Evolutionary conservation across 92 coral and sea anemone species (phyloP), one percentile per base, ranked within the genome.

Genomic region (Actinostola sp.): DNA sequence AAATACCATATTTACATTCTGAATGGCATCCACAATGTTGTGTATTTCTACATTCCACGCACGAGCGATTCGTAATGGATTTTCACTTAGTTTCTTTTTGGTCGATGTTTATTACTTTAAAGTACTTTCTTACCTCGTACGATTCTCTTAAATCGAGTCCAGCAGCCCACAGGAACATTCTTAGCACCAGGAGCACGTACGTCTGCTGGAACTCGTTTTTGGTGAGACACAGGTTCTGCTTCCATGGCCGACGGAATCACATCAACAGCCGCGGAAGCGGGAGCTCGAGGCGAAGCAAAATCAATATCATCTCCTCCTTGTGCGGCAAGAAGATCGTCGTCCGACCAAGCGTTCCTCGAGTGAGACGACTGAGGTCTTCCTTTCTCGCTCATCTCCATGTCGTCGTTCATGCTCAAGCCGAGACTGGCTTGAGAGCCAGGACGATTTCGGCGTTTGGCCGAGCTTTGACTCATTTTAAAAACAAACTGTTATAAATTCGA

Each of bases 81-180:
- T 57, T 57, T 27, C 27, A 17, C 8, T 46, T 46, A 46, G 53
- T 64, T 5, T 28, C 23, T 68, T 32, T n/a, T 28, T 14, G 32
- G 1, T 66, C n/a, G 46, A 49, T n/a, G 3, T 29, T 9, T 21
- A 31, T 12, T 31, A 17, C 52, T 50, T 13, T 20, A 13, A 34
- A 66, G 33, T 26, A 43, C 38, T 1, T 46, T 45, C 90, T 72
- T 81, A 95, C 99, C 92, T 80, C 99, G 77, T 34, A 95, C 73
- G 51, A 95, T 95, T 62, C 99, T 78, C 70, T 95, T 95, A 73
- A 95, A 91, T 33, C 99, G 89, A 25, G 92, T 91, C 97, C 99
- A 86, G 67, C 95, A 91, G 31, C 99, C 95, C 50, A 95, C 99
- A 26, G 99, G 99, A 3, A 86, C 97, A 60, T 91, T 95, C 54